Evolutionary conservation across 2,888 invertebrate species (phyloP), one percentile per base, ranked within the genome.

Genomic region (Lithophane socia): DNA sequence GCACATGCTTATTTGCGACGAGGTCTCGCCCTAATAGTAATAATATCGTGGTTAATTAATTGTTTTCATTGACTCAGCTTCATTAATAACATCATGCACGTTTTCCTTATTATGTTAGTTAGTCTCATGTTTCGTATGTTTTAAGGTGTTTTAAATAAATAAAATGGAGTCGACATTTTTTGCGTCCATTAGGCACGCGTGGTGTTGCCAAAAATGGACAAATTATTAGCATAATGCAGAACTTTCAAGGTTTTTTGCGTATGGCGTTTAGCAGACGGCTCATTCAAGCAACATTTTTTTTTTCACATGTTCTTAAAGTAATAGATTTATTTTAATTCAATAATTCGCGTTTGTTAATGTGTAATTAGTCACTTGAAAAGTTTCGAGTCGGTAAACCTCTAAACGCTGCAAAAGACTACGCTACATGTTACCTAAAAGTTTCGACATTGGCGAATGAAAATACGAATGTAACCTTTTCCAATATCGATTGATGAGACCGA

Each of bases 71-170:
- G 61, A 69, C 24, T 52, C 42, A 37, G 24, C 49, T 64, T 56
- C 24, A 61, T 73, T 75, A 73, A 64, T 58, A 64, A 67, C 18
- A 61, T 21, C 10, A 16, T 49, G 3, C 49, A 49, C 12, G 42
- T 81, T 83, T 85, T 85, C 81, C 73, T 81, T 44, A 42, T 73
- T 76, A 56, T 42, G 61, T 67, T 49, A 3, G 2, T 42, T 8
- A n/a, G 71, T 52, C n/a, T 24, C 29, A 21, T 54, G 9, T 13
- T 60, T 58, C 12, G 29, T 12, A 44, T 37, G 21, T 16, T 63
- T 29, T 29, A 29, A 29, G 29, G 29, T 29, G 1, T 29, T 71
- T 71, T 16, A 10, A 10, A 5, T 4, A 21, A 52, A 47, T 24
- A 37, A 56, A 10, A 10, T 54, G 54, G 29, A 29, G 1, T 1